A percentile compares a stretch with the other conserved stretches of the same genome.
phyloP scores from a whole-genome alignment of 2,113 vertebrate species.

The Dendrocopos noguchii region DNA sequence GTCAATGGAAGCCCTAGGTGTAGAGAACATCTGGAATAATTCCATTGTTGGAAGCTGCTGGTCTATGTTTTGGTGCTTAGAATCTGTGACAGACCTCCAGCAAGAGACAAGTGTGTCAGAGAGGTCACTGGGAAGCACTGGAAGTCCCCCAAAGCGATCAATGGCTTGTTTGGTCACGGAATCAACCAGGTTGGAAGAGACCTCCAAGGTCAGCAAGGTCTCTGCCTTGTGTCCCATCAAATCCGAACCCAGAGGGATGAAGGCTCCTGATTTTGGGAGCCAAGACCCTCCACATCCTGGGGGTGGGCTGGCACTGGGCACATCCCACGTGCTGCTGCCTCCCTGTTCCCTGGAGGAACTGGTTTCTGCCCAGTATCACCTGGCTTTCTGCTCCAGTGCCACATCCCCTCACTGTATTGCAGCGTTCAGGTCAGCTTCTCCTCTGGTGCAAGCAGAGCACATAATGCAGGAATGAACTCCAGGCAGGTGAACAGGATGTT shows the following conservation, averaged over 20 bases:
- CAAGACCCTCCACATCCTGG: rapidly evolving
- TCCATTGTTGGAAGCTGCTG: background rate
- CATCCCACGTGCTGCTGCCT: background rate
- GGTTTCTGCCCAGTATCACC: background rate
- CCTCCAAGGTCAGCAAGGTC: no score
- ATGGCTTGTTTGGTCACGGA: background rate
- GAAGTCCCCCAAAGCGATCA: background rate
- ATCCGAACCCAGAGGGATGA: background rate
- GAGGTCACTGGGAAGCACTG: background rate
- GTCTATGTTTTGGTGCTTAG: background rate
- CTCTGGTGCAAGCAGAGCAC: background rate
- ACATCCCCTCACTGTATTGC: background rate
- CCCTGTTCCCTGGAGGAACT: rapidly evolving
- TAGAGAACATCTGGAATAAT: background rate
- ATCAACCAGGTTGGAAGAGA: no score
- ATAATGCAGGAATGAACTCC: background rate
- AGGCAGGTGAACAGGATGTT: rapidly evolving
- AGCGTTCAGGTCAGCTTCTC: background rate
- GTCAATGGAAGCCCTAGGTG: background rate
- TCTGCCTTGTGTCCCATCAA: background rate
- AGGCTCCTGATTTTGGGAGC: background rate
- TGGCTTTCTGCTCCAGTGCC: background rate
- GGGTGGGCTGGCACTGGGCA: background rate
- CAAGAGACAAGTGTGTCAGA: background rate
- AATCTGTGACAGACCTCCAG: background rate